Evolutionary conservation across 2,797 vertebrate species (phyloP), one percentile per base, ranked within the genome.

Genomic region (Caiman crocodilus): DNA sequence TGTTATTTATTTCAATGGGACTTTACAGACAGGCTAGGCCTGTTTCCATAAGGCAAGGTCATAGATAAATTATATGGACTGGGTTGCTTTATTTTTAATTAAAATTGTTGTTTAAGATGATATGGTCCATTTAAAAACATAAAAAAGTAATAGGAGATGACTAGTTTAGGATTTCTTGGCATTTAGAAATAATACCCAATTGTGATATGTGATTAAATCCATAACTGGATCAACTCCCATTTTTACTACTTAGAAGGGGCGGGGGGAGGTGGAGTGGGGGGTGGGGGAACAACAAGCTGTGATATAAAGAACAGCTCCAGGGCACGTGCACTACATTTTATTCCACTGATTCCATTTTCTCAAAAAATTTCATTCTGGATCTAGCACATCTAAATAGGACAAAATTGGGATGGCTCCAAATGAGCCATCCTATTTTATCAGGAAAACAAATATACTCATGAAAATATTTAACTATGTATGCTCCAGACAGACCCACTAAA

Each of bases 311-410:
- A 50, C 87, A 94, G 85, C 92, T 3, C 0, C 61, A 28, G 73
- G 94, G 93, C 79, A 95, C 69, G 90, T 16, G 42, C 77, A 95
- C 87, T 92, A 92, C 81, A 95, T 95, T 94, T 94, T 95, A 42
- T 87, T 90, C 56, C 75, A 89, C 84, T 96, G 96, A 93, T 96
- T 96, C 93, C n/a, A 89, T 96, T 96, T 94, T 93, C 87, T 88
- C 93, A 67, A 74, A 76, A 32, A 42, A 93, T 96, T 96, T 94
- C 82, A 84, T 92, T 86, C 93, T 90, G 84, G 87, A 95, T 91
- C 80, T 93, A 88, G 26, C 87, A 89, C 82, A 92, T 17, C 86
- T 91, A 78, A 96, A 84, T 59, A 92, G 61, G 4, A 0, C 69
- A 93, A 92, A 91, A 89, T 15, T 93, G 94, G 89, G 90, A 93